Evolutionary conservation across 2,888 invertebrate species (phyloP), one percentile per base, ranked within the genome.

Genomic region (Sinhomidia bicolor): DNA sequence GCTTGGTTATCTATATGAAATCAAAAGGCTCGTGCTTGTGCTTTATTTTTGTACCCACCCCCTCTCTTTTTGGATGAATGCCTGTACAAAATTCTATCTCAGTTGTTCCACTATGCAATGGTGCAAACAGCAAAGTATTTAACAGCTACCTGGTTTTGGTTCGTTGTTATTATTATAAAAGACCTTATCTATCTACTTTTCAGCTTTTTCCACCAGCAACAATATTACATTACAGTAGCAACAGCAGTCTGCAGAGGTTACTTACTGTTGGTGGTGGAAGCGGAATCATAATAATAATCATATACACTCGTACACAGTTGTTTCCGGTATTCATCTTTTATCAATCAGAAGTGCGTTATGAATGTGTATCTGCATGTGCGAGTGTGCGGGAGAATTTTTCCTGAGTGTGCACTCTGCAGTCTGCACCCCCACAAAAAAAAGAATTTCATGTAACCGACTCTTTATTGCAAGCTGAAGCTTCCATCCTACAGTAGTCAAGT

Each of bases 1-100:
- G 90, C 90, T 91, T 90, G 90, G 92, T 91, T 92, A 91, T 91
- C 91, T 86, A 47, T 84, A 76, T 88, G 88, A 87, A 91, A 90
- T 89, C 89, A 90, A 90, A 89, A 89, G 89, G 89, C 90, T 91
- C 91, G 91, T 90, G 90, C 89, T 89, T 88, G 89, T 89, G 89
- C 90, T 89, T 90, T 90, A 90, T 84, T 82, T 79, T 57, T 36
- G n/a, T 36, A 57, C 36, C 57, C 79, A 83, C 84, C 83, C 88
- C 51, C 74, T 74, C 54, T 62, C 51, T 80, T 26, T 81, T 65
- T 65, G 44, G n/a, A 32, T 6, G 26, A n/a, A 41, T 47, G 62
- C 17, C n/a, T 68, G 17, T 17, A 17, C 17, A 17, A 6, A 1
- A 6, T 6, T n/a, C 17, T 85, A 85, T 85, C 86, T 86, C 86